Evolutionary conservation across 2,113 vertebrate genomes (phyloP).

Genomic region (Petroica traversi): DNA sequence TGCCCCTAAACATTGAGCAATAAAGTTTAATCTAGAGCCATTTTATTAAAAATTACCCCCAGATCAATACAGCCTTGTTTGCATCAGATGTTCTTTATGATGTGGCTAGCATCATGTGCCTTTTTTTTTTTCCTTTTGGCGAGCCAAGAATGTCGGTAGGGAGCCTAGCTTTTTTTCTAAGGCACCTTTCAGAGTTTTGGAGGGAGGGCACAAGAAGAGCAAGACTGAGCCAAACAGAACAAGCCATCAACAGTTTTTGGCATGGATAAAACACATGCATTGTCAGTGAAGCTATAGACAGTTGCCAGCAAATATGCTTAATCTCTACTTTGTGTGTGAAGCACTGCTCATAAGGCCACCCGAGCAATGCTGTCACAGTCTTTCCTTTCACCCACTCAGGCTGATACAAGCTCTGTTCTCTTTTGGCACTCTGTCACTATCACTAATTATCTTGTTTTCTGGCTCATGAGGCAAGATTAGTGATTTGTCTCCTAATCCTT

Average conservation of each 20-base stretch:
- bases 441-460: not conserved
- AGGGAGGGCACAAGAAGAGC: not conserved
- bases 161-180: not conserved
- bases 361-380: not conserved
- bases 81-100: not conserved
- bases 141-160: not conserved
- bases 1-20: constrained; percentile 47
- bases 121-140: not conserved
- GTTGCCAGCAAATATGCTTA: constrained; percentile 25
- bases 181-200: not conserved
- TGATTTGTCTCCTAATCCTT: not conserved
- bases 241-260: not conserved
- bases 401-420: not conserved
- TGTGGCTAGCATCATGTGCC: not conserved
- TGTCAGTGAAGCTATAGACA: not conserved
- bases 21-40: not conserved
- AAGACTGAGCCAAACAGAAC: constrained; percentile 7
- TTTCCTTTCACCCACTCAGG: not conserved
- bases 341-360: not conserved
- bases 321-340: not conserved
- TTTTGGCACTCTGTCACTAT: not conserved
- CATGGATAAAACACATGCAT: not conserved
- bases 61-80: constrained; percentile 13
- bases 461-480: not conserved
- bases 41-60: constrained; percentile 46